A percentile compares a stretch with the other conserved stretches of the same genome.
Evolutionary conservation across 2,797 vertebrate species (phyloP).

Genomic region (Girardinus metallicus): DNA sequence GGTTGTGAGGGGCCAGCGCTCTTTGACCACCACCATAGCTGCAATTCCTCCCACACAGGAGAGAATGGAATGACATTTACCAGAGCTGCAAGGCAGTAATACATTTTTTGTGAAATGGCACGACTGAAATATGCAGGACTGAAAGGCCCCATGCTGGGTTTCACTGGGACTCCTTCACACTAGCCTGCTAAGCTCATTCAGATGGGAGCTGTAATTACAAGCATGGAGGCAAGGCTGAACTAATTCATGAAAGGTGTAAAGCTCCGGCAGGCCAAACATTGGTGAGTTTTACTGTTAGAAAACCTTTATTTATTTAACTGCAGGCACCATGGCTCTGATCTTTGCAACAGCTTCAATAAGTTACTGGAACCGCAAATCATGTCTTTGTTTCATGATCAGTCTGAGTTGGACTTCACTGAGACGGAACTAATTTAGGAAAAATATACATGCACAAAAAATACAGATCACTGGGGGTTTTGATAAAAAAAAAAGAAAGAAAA

Average conservation of each 20-base stretch:
- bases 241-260: constrained; percentile 80
- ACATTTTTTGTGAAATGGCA: constrained; percentile 77
- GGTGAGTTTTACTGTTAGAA: constrained; percentile 56
- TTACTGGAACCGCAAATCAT: constrained; percentile 37
- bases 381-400: constrained; percentile 42
- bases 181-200: constrained; percentile 77
- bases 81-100: constrained; percentile 77
- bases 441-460: constrained; percentile 32
- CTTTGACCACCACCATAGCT: constrained; percentile 71
- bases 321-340: constrained; percentile 45
- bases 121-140: constrained; percentile 76
- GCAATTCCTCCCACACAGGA: constrained; percentile 75
- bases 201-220: constrained; percentile 81
- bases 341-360: constrained; percentile 44
- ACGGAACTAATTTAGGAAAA: constrained; percentile 38
- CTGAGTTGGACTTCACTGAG: constrained; percentile 35
- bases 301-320: constrained; percentile 41
- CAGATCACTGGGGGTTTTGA: constrained; percentile 8
- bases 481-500: neutral
- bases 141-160: constrained; percentile 81
- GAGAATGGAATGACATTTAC: constrained; percentile 84
- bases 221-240: constrained; percentile 73
- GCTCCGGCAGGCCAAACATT: constrained; percentile 60
- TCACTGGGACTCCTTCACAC: constrained; percentile 78
- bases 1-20: constrained; percentile 58